Evolutionary conservation across 2,888 invertebrate species (phyloP).

Genomic region (Sceliomorpha sp.): DNA sequence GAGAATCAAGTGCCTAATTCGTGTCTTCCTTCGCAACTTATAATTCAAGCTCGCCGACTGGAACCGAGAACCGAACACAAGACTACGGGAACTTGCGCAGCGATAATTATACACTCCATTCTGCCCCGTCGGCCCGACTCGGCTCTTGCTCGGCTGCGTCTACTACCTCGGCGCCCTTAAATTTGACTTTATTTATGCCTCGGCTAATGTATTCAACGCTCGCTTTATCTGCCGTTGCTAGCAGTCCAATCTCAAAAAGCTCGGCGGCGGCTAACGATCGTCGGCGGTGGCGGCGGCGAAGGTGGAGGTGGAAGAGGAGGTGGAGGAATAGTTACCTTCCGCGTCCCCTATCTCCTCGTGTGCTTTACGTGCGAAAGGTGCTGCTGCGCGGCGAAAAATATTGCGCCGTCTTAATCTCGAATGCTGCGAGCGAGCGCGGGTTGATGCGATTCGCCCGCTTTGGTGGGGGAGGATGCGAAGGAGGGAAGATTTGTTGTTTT

Average conservation of each 20-base stretch:
- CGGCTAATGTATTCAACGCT: constrained; percentile 71
- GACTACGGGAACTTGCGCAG: constrained; percentile 76
- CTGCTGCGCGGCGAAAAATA: constrained; percentile 40
- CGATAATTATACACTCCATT: constrained; percentile 79
- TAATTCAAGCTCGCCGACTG: constrained; percentile 80
- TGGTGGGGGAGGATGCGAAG: too few species aligned
- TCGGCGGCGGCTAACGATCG: constrained; percentile 57
- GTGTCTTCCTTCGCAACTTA: constrained; percentile 79
- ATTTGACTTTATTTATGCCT: constrained; percentile 78
- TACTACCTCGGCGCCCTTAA: constrained; percentile 73
- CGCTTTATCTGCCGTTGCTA: constrained; percentile 69
- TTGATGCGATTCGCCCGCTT: too few species aligned
- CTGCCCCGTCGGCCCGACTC: constrained; percentile 64
- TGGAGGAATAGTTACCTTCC: too few species aligned
- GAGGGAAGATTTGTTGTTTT: too few species aligned
- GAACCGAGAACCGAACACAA: constrained; percentile 78
- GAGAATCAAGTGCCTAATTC: constrained; percentile 73
- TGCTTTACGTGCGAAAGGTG: constrained; percentile 40
- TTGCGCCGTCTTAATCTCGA: constrained; percentile 45
- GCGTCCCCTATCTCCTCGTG: constrained; percentile 52
- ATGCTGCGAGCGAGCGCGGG: neutral
- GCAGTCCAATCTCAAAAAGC: constrained; percentile 69
- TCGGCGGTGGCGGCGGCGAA: too few species aligned
- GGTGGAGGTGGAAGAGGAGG: too few species aligned
- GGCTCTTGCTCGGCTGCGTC: constrained; percentile 57